phyloP scores from a whole-genome alignment of 2,113 vertebrate genomes.

The Cryptoleucopteryx plumbea region DNA sequence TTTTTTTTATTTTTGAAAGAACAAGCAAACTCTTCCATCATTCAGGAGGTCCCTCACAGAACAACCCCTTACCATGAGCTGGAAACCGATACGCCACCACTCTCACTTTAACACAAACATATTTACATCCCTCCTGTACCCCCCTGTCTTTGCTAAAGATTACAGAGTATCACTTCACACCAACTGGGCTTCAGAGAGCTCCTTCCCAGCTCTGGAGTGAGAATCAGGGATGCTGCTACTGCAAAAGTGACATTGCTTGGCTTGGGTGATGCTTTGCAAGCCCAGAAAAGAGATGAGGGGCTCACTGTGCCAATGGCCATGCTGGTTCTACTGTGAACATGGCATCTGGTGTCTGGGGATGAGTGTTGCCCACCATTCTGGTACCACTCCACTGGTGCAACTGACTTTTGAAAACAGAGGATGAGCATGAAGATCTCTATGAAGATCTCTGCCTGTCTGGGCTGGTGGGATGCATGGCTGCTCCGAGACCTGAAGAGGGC shows the following conservation, averaged over 20 bases:
- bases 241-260: background rate
- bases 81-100: background rate
- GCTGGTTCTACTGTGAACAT: background rate
- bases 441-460: background rate
- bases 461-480: accelerated
- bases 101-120: background rate
- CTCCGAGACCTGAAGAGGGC: background rate
- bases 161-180: background rate
- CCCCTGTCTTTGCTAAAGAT: background rate
- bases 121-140: background rate
- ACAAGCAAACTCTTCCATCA: background rate
- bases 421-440: background rate
- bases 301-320: background rate
- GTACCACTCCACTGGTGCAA: background rate
- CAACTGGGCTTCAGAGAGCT: background rate
- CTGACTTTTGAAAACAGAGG: background rate
- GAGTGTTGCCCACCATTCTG: background rate
- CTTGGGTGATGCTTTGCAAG: background rate
- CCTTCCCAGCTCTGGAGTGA: background rate
- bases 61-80: background rate
- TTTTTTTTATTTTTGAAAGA: background rate
- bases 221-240: background rate
- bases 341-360: background rate
- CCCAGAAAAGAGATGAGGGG: background rate
- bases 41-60: background rate